Percentiles rank a stretch among this genome's conserved stretches.
Evolutionary conservation across 2,797 vertebrate species (phyloP).

Genomic region (Macroramphosus scolopax): DNA sequence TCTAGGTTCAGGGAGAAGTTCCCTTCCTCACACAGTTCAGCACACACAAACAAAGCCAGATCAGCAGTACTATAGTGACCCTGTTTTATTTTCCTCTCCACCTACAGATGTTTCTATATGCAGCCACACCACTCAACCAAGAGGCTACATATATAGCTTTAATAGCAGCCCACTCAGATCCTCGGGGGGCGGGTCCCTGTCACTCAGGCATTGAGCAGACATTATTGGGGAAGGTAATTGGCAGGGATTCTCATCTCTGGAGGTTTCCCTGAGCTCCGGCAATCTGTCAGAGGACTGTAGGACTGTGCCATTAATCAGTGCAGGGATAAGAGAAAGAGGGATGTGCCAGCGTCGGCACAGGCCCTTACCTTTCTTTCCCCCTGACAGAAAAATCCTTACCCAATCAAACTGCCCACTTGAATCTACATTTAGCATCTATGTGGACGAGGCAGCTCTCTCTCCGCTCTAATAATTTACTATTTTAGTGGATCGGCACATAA

Average conservation of each 20-base stretch:
- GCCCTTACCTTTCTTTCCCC: conserved; percentile 56
- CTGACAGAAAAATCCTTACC: conserved; percentile 78
- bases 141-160: conserved; percentile 28
- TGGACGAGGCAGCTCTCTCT: conserved; percentile 29
- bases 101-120: conserved; percentile 47
- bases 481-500: no score
- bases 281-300: conserved; percentile 67
- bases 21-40: background rate
- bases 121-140: conserved; percentile 29
- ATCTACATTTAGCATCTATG: conserved; percentile 53
- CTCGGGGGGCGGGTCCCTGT: conserved; percentile 60
- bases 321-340: conserved; percentile 63
- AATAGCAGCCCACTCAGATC: conserved; percentile 55
- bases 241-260: conserved; percentile 72
- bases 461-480: no score
- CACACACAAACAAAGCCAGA: conserved; percentile 18
- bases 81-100: conserved; percentile 24
- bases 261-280: conserved; percentile 68
- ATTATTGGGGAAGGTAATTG: conserved; percentile 80
- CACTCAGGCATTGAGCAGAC: conserved; percentile 69
- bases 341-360: conserved; percentile 62
- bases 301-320: conserved; percentile 76
- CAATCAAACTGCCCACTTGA: conserved; percentile 71
- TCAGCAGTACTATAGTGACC: conserved; percentile 22
- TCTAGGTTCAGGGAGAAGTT: no score